Evolutionary conservation across 2,888 invertebrate genomes (phyloP), one percentile per base, ranked within the genome.

Genomic region (Phragmatobia fuliginosa): DNA sequence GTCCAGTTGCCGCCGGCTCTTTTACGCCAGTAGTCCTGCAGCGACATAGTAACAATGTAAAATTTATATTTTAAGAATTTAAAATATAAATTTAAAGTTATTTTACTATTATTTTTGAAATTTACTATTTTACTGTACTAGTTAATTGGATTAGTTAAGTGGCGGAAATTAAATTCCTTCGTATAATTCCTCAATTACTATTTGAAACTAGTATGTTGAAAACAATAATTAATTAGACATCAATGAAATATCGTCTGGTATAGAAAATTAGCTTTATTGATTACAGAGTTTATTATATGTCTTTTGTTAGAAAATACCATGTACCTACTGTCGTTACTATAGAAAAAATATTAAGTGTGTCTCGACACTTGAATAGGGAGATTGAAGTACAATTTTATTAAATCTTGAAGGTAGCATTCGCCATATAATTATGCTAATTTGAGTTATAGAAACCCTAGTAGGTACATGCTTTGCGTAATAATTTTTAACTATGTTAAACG

Each of bases 121-220:
- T 7, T n/a, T 25, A n/a, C n/a, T n/a, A 8, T n/a, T 5, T 49
- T n/a, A 10, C 25, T 49, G 49, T 21, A 7, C 49, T 49, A 49
- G n/a, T 49, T 49, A 49, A 49, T n/a, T n/a, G 49, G 45, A 45
- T 21, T n/a, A n/a, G n/a, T n/a, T n/a, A n/a, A 10, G 49, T 49
- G 49, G 49, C 49, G 49, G 49, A n/a, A 25, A 49, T 1, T 8
- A 41, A 41, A 41, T 16, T 49, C n/a, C 10, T n/a, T n/a, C 10
- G 49, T 49, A 45, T 49, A n/a, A n/a, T 49, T n/a, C n/a, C 49
- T 49, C n/a, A 49, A n/a, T 49, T 49, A 45, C 45, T 45, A 21
- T 45, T 49, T n/a, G 25, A 49, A n/a, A 49, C 21, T 49, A n/a
- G 10, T 8, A 49, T 49, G n/a, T 6, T 8, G 10, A n/a, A 49